These are phyloP conservation scores for Calliphora vicina DNA, from an alignment of 1,140 invertebrate species.

Conservation along the genomic window DNA sequence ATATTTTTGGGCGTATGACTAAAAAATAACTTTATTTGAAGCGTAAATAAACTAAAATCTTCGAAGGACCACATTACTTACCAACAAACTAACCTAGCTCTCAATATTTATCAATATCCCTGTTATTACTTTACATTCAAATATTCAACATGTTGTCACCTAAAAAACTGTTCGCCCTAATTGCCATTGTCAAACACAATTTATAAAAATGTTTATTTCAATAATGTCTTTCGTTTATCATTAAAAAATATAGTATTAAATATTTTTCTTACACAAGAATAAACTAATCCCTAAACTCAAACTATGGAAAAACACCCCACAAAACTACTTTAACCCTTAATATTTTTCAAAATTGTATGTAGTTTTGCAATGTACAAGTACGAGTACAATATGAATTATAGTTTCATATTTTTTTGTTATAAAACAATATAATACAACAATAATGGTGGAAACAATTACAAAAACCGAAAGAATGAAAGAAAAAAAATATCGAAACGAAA, in stretches of 20 bases:
- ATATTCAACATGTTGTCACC: too few species aligned
- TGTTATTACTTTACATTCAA: too few species aligned
- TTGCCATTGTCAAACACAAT: background rate
- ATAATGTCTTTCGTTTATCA: background rate
- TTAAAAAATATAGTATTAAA: background rate
- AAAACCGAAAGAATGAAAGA: background rate
- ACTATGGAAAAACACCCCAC: background rate
- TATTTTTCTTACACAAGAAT: background rate
- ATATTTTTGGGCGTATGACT: too few species aligned
- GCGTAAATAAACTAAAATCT: too few species aligned
- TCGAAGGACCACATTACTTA: too few species aligned
- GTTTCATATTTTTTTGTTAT: background rate
- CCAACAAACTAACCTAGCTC: too few species aligned
- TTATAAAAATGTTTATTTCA: background rate
- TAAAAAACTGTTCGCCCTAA: background rate
- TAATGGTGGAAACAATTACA: conserved; percentile 22
- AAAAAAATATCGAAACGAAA: background rate
- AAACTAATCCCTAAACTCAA: background rate
- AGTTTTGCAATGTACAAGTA: background rate
- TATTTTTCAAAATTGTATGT: background rate
- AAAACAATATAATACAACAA: background rate
- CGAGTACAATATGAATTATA: too few species aligned
- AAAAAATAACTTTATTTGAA: too few species aligned
- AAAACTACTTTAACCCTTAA: background rate
- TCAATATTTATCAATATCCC: too few species aligned